phyloP scores from a whole-genome alignment of 2,113 vertebrate genomes.

The Limanda limanda region DNA sequence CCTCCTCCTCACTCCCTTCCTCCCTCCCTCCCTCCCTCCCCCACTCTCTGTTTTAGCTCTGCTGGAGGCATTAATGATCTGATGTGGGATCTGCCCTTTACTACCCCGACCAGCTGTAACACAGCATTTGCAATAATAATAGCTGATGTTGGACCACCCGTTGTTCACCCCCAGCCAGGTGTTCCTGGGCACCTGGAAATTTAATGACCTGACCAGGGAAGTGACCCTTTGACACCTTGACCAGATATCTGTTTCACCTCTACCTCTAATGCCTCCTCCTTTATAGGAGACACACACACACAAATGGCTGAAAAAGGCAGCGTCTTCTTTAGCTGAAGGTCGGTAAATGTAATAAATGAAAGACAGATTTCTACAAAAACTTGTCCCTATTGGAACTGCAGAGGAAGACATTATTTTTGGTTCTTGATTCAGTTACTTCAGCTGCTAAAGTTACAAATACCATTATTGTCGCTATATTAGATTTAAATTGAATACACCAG shows the following conservation, averaged over 20 bases:
- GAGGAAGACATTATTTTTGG: slow-evolving; percentile 11
- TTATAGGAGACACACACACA: neutral
- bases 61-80: slow-evolving; percentile 68
- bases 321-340: slow-evolving; percentile 14
- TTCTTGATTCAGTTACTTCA: neutral
- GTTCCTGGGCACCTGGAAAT: slow-evolving; percentile 64
- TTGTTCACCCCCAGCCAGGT: slow-evolving; percentile 65
- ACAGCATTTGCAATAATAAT: slow-evolving; percentile 64
- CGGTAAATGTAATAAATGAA: slow-evolving; percentile 26
- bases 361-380: neutral
- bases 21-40: neutral
- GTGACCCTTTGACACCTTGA: slow-evolving; percentile 49
- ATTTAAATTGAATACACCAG: no score
- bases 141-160: slow-evolving; percentile 65
- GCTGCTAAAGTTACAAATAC: slow-evolving; percentile 1
- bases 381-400: neutral
- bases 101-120: slow-evolving; percentile 73
- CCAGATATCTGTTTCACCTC: slow-evolving; percentile 46
- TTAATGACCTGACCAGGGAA: slow-evolving; percentile 73
- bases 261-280: neutral
- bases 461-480: no score
- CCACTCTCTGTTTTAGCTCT: slow-evolving; percentile 17
- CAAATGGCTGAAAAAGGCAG: slow-evolving; percentile 16
- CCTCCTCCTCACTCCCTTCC: neutral
- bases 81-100: slow-evolving; percentile 73